Percentiles rank a stretch among this genome's conserved stretches.
These are phyloP conservation scores for Gastrophysa polygoni DNA, from an alignment of 2,888 invertebrate genomes.

Conservation along the genomic window DNA sequence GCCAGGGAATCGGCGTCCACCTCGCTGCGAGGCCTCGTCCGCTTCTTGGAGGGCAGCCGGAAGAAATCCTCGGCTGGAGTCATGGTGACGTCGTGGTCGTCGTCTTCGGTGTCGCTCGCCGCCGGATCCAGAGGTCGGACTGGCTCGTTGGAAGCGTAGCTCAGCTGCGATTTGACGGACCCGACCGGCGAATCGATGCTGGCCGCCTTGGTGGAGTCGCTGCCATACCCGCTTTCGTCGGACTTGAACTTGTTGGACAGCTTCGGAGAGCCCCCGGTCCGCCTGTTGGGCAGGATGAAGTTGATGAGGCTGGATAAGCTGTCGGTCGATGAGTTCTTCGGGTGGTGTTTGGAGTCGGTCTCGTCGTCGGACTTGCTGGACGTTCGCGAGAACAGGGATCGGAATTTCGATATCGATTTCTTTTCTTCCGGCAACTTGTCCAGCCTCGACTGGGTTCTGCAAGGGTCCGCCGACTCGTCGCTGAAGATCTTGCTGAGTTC, in stretches of 20 bases:
- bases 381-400: slow-evolving; percentile 42
- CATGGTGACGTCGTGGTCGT: slow-evolving; percentile 28
- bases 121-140: slow-evolving; percentile 22
- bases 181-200: slow-evolving; percentile 63
- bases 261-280: slow-evolving; percentile 44
- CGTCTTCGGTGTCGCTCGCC: slow-evolving; percentile 38
- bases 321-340: slow-evolving; percentile 49
- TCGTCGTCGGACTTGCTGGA: slow-evolving; percentile 54
- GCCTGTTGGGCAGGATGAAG: slow-evolving; percentile 48
- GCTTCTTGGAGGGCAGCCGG: slow-evolving; percentile 38
- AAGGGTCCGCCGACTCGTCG: slow-evolving; percentile 44
- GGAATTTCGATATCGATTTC: slow-evolving; percentile 45
- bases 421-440: slow-evolving; percentile 46
- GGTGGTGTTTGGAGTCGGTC: slow-evolving; percentile 43
- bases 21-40: slow-evolving; percentile 36
- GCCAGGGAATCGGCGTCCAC: slow-evolving; percentile 27
- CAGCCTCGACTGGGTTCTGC: slow-evolving; percentile 37
- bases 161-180: slow-evolving; percentile 48
- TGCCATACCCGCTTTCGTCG: slow-evolving; percentile 67
- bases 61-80: slow-evolving; percentile 21
- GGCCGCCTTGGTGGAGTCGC: slow-evolving; percentile 63
- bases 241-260: slow-evolving; percentile 46
- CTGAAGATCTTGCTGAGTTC: slow-evolving; percentile 45
- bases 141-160: slow-evolving; percentile 31
- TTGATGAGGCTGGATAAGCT: slow-evolving; percentile 52